These are phyloP conservation scores for Bergia sp. DNA, from an alignment of 92 coral and sea anemone species.

Conservation along the genomic window DNA sequence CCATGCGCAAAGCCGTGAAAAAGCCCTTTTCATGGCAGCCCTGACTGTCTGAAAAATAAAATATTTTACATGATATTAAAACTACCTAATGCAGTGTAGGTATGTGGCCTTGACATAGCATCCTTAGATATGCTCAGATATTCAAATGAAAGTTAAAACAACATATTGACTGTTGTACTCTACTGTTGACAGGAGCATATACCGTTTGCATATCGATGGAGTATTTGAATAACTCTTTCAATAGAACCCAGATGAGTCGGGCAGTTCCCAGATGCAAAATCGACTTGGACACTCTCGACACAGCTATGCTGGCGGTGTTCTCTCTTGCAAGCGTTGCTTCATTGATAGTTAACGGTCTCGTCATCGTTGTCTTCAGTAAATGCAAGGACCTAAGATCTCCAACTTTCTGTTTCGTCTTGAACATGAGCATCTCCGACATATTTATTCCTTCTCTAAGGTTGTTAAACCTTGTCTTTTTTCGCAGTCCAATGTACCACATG, in stretches of 20 bases:
- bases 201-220: slow-evolving; percentile 1
- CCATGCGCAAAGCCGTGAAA: no score
- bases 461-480: neutral
- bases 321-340: slow-evolving; percentile 21
- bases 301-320: neutral
- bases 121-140: no score
- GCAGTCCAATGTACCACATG: slow-evolving; percentile 13
- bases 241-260: neutral
- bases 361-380: slow-evolving; percentile 15
- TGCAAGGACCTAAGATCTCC: slow-evolving; percentile 31
- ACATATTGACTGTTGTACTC: no score
- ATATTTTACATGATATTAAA: no score
- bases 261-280: neutral
- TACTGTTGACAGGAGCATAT: no score
- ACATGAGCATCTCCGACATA: slow-evolving; percentile 38
- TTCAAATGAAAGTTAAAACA: no score
- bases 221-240: neutral
- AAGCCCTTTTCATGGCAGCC: no score
- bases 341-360: slow-evolving; percentile 12
- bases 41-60: no score
- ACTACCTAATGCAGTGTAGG: no score
- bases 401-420: slow-evolving; percentile 20
- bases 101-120: no score
- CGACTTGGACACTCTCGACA: neutral
- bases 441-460: slow-evolving; percentile 6